phyloP scores from a whole-genome alignment of 2,888 invertebrate species.

The Chrysomela aeneicollis region DNA sequence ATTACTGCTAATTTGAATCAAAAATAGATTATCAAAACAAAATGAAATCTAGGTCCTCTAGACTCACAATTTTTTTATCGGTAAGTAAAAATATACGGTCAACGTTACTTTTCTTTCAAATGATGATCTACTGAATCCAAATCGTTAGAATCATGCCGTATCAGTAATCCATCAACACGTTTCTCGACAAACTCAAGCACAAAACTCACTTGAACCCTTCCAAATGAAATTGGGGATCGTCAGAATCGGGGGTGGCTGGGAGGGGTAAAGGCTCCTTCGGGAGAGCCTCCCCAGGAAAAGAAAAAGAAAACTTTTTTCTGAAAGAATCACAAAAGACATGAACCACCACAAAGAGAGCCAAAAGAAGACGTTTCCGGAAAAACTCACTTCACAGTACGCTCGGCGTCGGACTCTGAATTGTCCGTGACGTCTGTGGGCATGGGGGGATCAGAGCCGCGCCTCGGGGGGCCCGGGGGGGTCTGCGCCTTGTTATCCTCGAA shows the following conservation, averaged over 20 bases:
- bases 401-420: slow-evolving; percentile 81
- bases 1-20: too few species aligned
- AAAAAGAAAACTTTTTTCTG: slow-evolving; percentile 37
- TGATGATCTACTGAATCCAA: too few species aligned
- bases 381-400: slow-evolving; percentile 68
- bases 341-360: background rate
- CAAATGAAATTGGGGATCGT: slow-evolving; percentile 34
- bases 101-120: too few species aligned
- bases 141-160: background rate
- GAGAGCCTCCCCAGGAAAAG: slow-evolving; percentile 32
- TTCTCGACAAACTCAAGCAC: background rate
- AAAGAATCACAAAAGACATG: slow-evolving; percentile 27
- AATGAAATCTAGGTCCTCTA: too few species aligned
- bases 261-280: slow-evolving; percentile 26
- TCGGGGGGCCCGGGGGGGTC: slow-evolving; percentile 20
- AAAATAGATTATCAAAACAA: too few species aligned
- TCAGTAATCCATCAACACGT: background rate
- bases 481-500: slow-evolving; percentile 33
- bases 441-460: slow-evolving; percentile 40
- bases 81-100: too few species aligned
- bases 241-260: slow-evolving; percentile 35
- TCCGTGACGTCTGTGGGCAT: slow-evolving; percentile 82
- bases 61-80: too few species aligned
- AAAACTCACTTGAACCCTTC: slow-evolving; percentile 38
- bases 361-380: slow-evolving; percentile 6